Base-by-base conservation (phyloP, 2,888 invertebrate genomes). In the Dryococelus australis region DNA sequence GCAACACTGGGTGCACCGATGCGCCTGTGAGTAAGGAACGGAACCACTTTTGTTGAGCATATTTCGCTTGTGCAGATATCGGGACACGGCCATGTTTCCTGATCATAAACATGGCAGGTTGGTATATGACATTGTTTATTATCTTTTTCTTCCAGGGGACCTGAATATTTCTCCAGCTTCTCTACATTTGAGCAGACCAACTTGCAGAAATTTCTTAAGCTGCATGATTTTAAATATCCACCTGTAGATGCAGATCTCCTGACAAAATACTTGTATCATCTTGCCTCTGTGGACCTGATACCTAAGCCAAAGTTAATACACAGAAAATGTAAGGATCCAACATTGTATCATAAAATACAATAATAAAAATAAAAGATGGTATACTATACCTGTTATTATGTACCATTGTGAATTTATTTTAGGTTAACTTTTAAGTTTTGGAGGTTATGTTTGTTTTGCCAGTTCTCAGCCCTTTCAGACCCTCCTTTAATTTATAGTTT, bases 161-260 rank as follows among this genome's bases (percentile, higher is more conserved):
- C 89, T 43, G 84, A 83, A 10, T 89, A 80, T 85, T 89, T 89
- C 85, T 53, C 85, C 13, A 51, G 87, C 27, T 27, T 87, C n/a
- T 88, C 87, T 43, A 88, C 89, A 16, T 90, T 86, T 83, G 87
- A 86, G 2, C 88, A 87, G 81, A 86, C 86, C 16, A 90, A 90
- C 79, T 86, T 89, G 26, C 85, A 87, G 51, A 35, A 16, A 8
- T 85, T 86, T 4, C 78, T 90, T 27, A 47, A 89, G 86, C 51
- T 83, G 13, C 85, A 81, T 24, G 87, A 86, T 10, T 13, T 87
- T 51, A 84, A 80, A 35, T 90, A 90, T 86, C 90, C 90, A 13
- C 81, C 87, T 5, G 87, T 89, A n/a, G 89, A 89, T 86, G 86
- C 87, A n/a, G 86, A 87, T 26, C 86, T 89, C 4, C 86, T 90